Conservation (phyloP, 2,888 invertebrate species). For the Stenurella melanura region DNA sequence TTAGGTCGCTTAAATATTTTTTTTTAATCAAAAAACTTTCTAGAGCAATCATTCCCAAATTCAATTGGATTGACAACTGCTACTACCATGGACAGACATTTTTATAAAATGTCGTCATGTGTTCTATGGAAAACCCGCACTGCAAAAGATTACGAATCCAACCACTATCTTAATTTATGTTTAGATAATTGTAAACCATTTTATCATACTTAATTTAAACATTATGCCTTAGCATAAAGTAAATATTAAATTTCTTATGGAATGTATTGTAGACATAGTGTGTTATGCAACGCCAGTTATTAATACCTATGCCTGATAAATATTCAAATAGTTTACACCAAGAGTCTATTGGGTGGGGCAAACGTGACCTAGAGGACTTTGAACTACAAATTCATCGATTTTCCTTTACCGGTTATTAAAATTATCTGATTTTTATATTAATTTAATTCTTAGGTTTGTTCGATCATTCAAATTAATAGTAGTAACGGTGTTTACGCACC, state of each 20-base stretch:
- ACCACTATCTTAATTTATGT: background rate
- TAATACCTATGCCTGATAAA: conserved; percentile 16
- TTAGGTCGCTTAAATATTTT: too few relatives aligned
- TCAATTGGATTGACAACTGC: too few relatives aligned
- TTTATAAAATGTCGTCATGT: too few relatives aligned
- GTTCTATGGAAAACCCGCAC: too few relatives aligned
- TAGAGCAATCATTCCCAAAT: too few relatives aligned
- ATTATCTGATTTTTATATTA: background rate
- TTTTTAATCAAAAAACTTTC: too few relatives aligned
- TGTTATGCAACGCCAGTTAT: conserved; percentile 19
- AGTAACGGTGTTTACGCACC: too few relatives aligned
- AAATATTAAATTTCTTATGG: conserved; percentile 9
- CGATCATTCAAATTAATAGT: too few relatives aligned
- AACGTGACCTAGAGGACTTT: conserved; percentile 22
- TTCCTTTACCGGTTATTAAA: background rate
- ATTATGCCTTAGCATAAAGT: background rate
- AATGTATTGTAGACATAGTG: conserved; percentile 14
- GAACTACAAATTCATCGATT: conserved; percentile 8
- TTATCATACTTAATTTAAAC: conserved; percentile 1
- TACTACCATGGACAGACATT: too few relatives aligned
- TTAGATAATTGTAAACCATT: background rate
- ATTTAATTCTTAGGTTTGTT: too few relatives aligned
- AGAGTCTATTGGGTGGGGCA: conserved; percentile 3
- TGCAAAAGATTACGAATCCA: background rate
- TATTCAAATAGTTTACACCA: conserved; percentile 13